Evolutionary conservation across 2,113 vertebrate species (phyloP), one percentile per base, ranked within the genome.

Genomic region (Petroica traversi): DNA sequence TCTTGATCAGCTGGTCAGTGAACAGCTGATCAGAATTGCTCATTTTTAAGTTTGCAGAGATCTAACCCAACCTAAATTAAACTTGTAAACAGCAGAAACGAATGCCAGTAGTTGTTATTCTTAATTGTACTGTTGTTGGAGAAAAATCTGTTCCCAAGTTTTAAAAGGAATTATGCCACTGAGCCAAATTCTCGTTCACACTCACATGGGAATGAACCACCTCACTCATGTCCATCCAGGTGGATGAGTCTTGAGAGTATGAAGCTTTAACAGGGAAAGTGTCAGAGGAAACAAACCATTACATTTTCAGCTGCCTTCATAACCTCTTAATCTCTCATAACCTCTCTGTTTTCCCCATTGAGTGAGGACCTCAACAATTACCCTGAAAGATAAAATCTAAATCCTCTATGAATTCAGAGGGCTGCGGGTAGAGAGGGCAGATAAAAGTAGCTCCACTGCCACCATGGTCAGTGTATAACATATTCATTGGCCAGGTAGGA

Each of bases 1-100:
- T 96, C 89, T 97, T 97, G 97, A 97, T 98, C 97, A 98, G 97
- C 93, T 97, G 97, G 85, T 95, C 59, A 73, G 8, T 92, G 88
- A 93, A 20, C 88, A 97, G 94, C 96, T 96, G 96, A 96, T 97
- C 41, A 3, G 89, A 97, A 97, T 92, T 97, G 96, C 88, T 95
- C 83, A 64, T 96, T 97, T 92, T 91, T 97, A 96, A 97, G 95
- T 95, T 96, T 15, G 15, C 90, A 95, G 96, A 97, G 93, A 95
- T 96, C 96, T 96, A 95, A 88, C 91, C 64, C 40, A 95, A 97
- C 78, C 87, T 93, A 94, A 94, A 96, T 96, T 97, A 94, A 76
- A 96, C 97, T 96, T 96, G 84, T 89, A 96, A 97, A 96, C 85
- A 92, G 68, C 92, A 96, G 82, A 97, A 98, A 98, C 95, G 82